phyloP scores from a whole-genome alignment of 2,888 invertebrate genomes.

The Osmoderma eremita region DNA sequence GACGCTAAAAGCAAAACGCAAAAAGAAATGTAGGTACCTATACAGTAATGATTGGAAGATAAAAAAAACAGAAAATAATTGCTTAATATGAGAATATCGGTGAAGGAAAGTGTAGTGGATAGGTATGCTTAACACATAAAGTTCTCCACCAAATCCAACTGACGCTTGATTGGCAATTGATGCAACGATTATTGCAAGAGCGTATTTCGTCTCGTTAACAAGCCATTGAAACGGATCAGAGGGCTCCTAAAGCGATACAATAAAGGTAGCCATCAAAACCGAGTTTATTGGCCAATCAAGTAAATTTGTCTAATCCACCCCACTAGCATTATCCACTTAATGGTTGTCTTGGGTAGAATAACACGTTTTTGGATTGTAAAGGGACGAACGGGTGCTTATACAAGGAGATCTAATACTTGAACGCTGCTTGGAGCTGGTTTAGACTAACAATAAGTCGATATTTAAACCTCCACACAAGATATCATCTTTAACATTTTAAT shows the following conservation, averaged over 20 bases:
- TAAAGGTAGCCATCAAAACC: slow-evolving; percentile 56
- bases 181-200: slow-evolving; percentile 44
- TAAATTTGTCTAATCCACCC: slow-evolving; percentile 30
- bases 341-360: slow-evolving; percentile 5
- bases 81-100: slow-evolving; percentile 12
- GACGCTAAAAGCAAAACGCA: too few species aligned
- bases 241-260: slow-evolving; percentile 38
- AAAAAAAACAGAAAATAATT: too few species aligned
- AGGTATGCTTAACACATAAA: slow-evolving; percentile 1
- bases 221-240: slow-evolving; percentile 48
- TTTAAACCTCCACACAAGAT: too few species aligned
- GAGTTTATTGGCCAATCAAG: slow-evolving; percentile 44
- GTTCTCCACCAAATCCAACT: slow-evolving; percentile 43
- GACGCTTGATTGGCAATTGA: slow-evolving; percentile 46
- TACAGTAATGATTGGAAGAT: background rate
- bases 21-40: background rate
- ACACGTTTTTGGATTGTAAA: background rate
- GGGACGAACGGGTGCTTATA: background rate
- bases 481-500: too few species aligned
- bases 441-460: too few species aligned
- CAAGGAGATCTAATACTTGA: background rate
- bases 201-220: slow-evolving; percentile 53
- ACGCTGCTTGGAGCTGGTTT: too few species aligned
- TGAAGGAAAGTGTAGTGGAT: slow-evolving; percentile 5
- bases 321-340: slow-evolving; percentile 11